These are phyloP conservation scores for Raja brachyura DNA, from an alignment of 2,113 vertebrate genomes.

Conservation along the genomic window DNA sequence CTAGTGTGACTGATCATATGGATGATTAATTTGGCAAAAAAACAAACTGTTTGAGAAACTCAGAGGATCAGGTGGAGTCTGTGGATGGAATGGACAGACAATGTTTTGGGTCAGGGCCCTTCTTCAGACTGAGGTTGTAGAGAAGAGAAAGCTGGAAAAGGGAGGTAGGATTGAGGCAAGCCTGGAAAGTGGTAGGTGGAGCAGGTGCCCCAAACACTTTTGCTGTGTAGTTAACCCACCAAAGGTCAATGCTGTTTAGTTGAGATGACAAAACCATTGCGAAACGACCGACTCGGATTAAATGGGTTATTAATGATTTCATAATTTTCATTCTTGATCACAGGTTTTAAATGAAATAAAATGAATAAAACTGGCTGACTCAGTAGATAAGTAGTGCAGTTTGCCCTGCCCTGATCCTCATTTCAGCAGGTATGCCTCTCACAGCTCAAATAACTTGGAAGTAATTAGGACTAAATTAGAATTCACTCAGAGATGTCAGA, in stretches of 20 bases:
- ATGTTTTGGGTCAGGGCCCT: too few relatives aligned
- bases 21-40: background rate
- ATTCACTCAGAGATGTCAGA: slow-evolving; percentile 22
- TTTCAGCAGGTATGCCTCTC: background rate
- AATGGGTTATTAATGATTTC: background rate
- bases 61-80: too few relatives aligned
- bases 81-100: too few relatives aligned
- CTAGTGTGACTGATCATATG: background rate
- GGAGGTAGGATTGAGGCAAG: too few relatives aligned
- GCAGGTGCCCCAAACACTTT: too few relatives aligned
- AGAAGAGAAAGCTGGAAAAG: too few relatives aligned
- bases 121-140: too few relatives aligned
- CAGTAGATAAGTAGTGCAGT: background rate
- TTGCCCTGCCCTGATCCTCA: background rate
- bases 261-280: background rate
- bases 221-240: background rate
- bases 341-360: background rate
- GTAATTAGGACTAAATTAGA: slow-evolving; percentile 23
- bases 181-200: too few relatives aligned
- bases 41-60: too few relatives aligned
- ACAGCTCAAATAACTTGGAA: slow-evolving; percentile 18
- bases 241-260: background rate
- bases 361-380: background rate
- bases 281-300: background rate
- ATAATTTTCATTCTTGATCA: background rate